Base-by-base conservation (phyloP, 1,140 invertebrate species). In the Heliothis virescens region DNA sequence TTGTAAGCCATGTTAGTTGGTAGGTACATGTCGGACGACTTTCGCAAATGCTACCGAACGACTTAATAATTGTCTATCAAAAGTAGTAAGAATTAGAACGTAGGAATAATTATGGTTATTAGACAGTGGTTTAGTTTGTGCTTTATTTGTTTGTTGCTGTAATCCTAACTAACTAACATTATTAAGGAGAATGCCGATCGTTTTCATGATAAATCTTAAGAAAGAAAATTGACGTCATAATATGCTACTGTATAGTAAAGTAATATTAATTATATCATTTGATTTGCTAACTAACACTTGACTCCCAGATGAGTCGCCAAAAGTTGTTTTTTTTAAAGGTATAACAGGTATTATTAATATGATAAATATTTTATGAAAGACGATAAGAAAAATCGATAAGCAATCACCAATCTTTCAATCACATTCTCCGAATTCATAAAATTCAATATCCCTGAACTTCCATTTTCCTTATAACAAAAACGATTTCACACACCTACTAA, bases 31-130 rank as follows among this genome's bases (percentile, higher is more conserved):
- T 74, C 26, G 50, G 59, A 59, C 55, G 16, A 73, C 71, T 82
- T 80, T 82, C 74, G 81, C 65, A 82, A 80, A 72, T 57, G n/a
- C 41, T 60, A 69, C 59, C 16, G 15, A 78, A 82, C 69, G 59
- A 78, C 72, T 34, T 55, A 67, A 75, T 80, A 65, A 55, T 47
- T 41, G 71, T 57, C 50, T 29, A 12, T 59, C 7, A 57, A 48
- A 9, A 41, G 16, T 26, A 16, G 53, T 57, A 55, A n/a, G n/a
- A n/a, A n/a, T n/a, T n/a, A n/a, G n/a, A n/a, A 55, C 59, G n/a
- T 1, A 26, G 1, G 62, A 41, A 47, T 16, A 41, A 63, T 63
- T 41, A 7, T 60, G 12, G 57, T 60, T 29, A 29, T 34, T 47
- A 34, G 21, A 7, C 62, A 47, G n/a, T 63, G 9, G 21, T 47